phyloP scores from a whole-genome alignment of 1,140 invertebrate species.

The Agraylea sexmaculata region DNA sequence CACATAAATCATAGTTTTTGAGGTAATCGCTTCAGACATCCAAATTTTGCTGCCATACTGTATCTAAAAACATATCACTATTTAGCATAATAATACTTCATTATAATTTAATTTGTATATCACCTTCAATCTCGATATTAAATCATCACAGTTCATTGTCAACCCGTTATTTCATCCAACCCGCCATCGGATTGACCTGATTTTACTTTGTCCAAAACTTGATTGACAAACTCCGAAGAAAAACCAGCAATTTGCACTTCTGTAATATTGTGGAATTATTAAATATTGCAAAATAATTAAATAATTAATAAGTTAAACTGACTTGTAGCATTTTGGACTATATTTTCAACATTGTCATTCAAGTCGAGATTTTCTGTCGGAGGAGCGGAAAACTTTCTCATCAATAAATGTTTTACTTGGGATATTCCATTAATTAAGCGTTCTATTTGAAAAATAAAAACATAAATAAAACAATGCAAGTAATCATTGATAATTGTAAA shows the following conservation, averaged over 20 bases:
- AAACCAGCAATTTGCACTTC: slow-evolving; percentile 67
- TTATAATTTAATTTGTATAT: too few species aligned
- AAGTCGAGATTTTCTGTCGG: slow-evolving; percentile 48
- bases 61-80: too few species aligned
- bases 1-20: too few species aligned
- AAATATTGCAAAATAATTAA: slow-evolving; percentile 6
- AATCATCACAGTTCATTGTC: too few species aligned
- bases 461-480: not conserved
- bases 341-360: slow-evolving; percentile 52
- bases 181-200: slow-evolving; percentile 52
- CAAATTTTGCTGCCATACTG: too few species aligned
- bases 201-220: slow-evolving; percentile 66
- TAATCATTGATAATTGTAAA: not conserved
- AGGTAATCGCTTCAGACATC: too few species aligned
- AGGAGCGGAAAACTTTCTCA: slow-evolving; percentile 44
- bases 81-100: too few species aligned
- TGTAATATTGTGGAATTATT: slow-evolving; percentile 32
- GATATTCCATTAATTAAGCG: slow-evolving; percentile 53
- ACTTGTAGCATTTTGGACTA: slow-evolving; percentile 52
- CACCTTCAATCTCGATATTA: too few species aligned
- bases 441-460: slow-evolving; percentile 31
- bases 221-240: slow-evolving; percentile 79
- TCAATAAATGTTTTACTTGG: slow-evolving; percentile 52
- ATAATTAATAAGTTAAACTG: slow-evolving; percentile 27
- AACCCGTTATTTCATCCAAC: slow-evolving; percentile 53